Evolutionary conservation across 2,113 vertebrate genomes (phyloP), one percentile per base, ranked within the genome.

Genomic region (Laterallus jamaicensis): DNA sequence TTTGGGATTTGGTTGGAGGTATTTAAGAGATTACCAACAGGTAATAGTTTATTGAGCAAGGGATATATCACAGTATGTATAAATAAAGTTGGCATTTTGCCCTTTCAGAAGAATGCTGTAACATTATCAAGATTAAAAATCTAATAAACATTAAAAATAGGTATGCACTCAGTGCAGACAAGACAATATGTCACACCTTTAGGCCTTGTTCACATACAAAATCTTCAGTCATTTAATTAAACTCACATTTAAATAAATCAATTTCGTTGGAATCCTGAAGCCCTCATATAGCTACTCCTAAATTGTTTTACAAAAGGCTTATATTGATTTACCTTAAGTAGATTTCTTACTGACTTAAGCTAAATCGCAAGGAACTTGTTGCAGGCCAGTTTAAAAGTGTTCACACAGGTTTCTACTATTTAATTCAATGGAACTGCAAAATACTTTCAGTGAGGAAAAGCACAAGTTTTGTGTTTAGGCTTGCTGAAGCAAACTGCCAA

Each of bases 311-410:
- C 79, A 83, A 75, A 95, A 83, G n/a, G 19, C 64, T 86, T 88
- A 3, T 80, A 93, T 88, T 90, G 95, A 95, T 86, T 94, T 88
- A 79, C 63, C 63, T 89, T 69, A 66, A 90, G 55, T 29, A 88
- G 67, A 63, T 83, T 92, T 88, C 55, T 82, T 79, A 78, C n/a
- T 87, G 59, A 81, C 50, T 95, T 88, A 86, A 86, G 50, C 71
- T 86, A 59, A 76, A 88, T 92, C 55, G 77, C 50, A 83, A 88
- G 67, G 73, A 86, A 79, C 24, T 54, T 82, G 15, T 73, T 92
- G 79, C 82, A 86, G 50, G 16, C 18, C 56, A 52, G 40, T 42
- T 86, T 81, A 29, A 60, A 68, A 87, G 21, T 62, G 28, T 37
- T 85, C 21, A 44, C 12, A 3, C 2, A 11, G 11, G 10, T 85